Evolutionary conservation across 92 coral and sea anemone species (phyloP).

Genomic region (Palythoa heliodiscus): DNA sequence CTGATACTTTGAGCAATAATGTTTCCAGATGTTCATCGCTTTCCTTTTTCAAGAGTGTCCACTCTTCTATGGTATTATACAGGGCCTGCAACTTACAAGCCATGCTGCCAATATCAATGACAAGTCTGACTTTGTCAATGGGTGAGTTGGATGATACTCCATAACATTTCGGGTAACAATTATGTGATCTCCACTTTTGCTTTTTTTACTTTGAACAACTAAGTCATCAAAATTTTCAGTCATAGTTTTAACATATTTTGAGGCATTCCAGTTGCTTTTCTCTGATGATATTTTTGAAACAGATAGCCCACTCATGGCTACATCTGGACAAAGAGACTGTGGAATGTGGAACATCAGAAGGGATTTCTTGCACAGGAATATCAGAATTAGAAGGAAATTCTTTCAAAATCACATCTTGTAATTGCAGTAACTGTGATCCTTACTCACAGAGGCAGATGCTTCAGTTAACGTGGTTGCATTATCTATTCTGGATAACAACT

Average conservation of each 20-base stretch:
- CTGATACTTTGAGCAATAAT: conserved; percentile 29
- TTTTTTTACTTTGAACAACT: conserved; percentile 17
- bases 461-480: neutral
- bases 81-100: conserved; percentile 24
- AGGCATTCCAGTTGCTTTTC: conserved; percentile 11
- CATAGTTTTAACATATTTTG: conserved; percentile 2
- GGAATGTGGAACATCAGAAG: conserved; percentile 2
- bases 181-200: conserved; percentile 16
- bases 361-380: conserved; percentile 1
- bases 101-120: neutral
- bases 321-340: conserved; percentile 20
- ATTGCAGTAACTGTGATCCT: conserved; percentile 20
- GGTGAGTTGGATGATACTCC: conserved; percentile 23
- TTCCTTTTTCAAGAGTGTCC: conserved; percentile 35
- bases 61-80: conserved; percentile 28
- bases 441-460: conserved; percentile 10
- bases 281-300: conserved; percentile 14
- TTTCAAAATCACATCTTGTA: conserved; percentile 7
- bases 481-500: conserved; percentile 20
- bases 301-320: conserved; percentile 13
- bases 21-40: conserved; percentile 12
- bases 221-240: conserved; percentile 13
- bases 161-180: conserved; percentile 17
- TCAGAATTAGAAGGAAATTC: conserved; percentile 9
- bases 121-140: conserved; percentile 7